Conservation (phyloP, 2,113 vertebrate genomes). For the Condylura cristata region DNA sequence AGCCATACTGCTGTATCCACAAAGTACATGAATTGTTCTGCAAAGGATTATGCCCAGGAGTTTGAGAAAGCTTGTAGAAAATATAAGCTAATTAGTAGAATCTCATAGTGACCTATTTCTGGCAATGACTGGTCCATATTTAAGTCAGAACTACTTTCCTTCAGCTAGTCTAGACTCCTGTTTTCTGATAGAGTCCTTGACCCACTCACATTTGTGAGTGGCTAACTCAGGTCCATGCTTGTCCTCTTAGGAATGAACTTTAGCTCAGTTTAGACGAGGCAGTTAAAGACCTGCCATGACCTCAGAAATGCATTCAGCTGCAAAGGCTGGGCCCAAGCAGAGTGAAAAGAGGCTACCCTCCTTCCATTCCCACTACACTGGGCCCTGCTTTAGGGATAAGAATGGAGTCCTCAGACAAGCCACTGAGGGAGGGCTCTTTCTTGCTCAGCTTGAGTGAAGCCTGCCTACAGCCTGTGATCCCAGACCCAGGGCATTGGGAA, state of each 20-base stretch:
- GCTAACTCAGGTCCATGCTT: not conserved
- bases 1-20: not conserved
- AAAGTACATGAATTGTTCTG: not conserved
- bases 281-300: not conserved
- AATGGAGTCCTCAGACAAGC: not conserved
- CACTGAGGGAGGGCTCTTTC: not conserved
- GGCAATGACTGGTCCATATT: not conserved
- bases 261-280: not conserved
- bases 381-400: not conserved
- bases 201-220: not conserved
- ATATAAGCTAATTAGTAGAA: slow-evolving; percentile 26
- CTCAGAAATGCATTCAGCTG: not conserved
- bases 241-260: not conserved
- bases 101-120: not conserved
- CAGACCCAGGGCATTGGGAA: not conserved
- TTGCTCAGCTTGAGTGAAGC: not conserved
- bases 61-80: slow-evolving; percentile 20
- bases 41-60: not conserved
- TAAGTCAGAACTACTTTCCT: not conserved
- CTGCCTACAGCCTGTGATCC: not conserved
- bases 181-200: not conserved
- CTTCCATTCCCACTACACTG: not conserved
- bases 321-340: not conserved
- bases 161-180: not conserved
- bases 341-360: not conserved